Base-by-base conservation (phyloP, 2,113 vertebrate genomes). In the Barnardius zonarius region DNA sequence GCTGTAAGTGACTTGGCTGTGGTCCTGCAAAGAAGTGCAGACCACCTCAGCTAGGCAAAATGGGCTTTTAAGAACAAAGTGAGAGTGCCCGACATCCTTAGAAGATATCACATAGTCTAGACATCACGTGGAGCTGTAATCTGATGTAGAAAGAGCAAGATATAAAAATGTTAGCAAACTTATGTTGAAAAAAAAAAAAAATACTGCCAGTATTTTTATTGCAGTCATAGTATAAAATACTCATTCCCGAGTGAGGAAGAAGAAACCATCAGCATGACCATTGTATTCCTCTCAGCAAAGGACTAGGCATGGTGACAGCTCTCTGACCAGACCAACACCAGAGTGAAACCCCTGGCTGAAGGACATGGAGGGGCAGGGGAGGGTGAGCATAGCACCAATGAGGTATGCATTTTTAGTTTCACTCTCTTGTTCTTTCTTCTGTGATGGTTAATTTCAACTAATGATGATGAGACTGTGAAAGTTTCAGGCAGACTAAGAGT, bases 1-100 rank as follows among this genome's bases (percentile, higher is more conserved):
- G 22, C 18, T 39, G 2, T 5, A 12, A 31, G n/a, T 2, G 11
- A 15, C 15, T 14, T 4, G 11, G 9, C 5, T 1, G 1, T 48
- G 35, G 20, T 61, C 13, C 7, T 11, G 10, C 25, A 31, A 19
- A 76, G 48, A 49, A 41, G 37, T 7, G 3, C 18, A 41, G 3
- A 2, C 4, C 10, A 15, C 19, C 13, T 66, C 18, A 28, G 37
- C 16, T 63, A 39, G 24, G 13, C 16, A 31, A 59, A 75, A 22
- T 13, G 17, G 80, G 7, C 17, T 85, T 46, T 46, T 83, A 25
- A 24, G 31, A 64, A 9, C 37, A 75, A 72, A 85, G 4, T 23
- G 23, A 14, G 31, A 24, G 6, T 17, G 43, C 7, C 48, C 7
- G 41, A 14, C 5, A 6, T 33, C 33, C 4, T 2, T 35, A 5